These are phyloP conservation scores for Equus quagga DNA, from an alignment of 2,113 vertebrate genomes.

Conservation along the genomic window DNA sequence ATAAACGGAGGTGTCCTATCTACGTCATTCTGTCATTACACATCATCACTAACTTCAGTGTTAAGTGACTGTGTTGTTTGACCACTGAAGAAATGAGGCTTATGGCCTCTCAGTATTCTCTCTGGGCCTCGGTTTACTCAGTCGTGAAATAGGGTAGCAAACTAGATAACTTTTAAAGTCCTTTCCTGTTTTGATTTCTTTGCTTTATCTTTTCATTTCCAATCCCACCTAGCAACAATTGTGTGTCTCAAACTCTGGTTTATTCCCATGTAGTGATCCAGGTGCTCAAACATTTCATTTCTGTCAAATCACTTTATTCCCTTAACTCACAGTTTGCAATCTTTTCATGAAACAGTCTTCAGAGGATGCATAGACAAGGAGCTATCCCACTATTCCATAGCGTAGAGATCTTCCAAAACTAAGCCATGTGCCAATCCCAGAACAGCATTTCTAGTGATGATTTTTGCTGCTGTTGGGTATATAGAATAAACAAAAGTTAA, in stretches of 20 bases:
- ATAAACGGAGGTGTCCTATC: not conserved
- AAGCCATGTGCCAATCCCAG: accelerated
- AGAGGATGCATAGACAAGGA: not conserved
- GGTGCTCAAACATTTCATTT: not conserved
- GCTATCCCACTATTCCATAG: not conserved
- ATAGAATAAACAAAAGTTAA: not conserved
- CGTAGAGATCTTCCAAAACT: not conserved
- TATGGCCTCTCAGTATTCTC: not conserved
- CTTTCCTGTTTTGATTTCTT: slow-evolving; percentile 9
- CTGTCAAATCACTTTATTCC: not conserved
- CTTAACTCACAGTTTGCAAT: not conserved
- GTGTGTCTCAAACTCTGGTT: not conserved
- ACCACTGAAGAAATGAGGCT: not conserved
- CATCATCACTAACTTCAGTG: not conserved
- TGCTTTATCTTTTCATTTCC: not conserved
- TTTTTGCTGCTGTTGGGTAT: not conserved
- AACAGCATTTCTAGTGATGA: not conserved
- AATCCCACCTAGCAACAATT: not conserved
- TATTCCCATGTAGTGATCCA: not conserved
- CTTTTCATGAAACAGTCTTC: not conserved
- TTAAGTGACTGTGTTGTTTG: not conserved
- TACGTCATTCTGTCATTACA: not conserved
- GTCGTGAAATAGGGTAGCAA: not conserved
- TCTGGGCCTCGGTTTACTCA: not conserved
- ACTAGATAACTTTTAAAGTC: not conserved